phyloP scores from a whole-genome alignment of 2,797 vertebrate species.

The Sebastes trivittatus region DNA sequence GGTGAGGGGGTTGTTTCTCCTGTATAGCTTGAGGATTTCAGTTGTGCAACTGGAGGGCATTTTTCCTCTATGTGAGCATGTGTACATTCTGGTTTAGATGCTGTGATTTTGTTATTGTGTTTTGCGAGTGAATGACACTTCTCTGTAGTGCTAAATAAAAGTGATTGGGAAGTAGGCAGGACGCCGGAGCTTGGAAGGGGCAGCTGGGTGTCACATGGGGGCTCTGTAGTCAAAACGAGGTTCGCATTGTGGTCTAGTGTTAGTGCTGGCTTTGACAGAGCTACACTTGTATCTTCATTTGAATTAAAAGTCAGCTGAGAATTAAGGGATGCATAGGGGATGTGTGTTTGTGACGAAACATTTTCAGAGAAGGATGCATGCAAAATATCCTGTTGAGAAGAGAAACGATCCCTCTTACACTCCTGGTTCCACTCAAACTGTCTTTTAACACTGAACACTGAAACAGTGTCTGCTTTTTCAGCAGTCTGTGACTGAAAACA shows the following conservation, averaged over 20 bases:
- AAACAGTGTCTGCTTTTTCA: background rate
- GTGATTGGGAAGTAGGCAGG: background rate
- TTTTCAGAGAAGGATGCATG: background rate
- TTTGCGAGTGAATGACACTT: background rate
- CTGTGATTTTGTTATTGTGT: background rate
- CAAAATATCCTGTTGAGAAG: slow-evolving; percentile 4
- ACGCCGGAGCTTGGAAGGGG: background rate
- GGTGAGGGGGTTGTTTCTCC: background rate
- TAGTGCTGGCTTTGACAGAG: slow-evolving; percentile 23
- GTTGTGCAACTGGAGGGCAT: background rate
- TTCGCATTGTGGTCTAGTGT: slow-evolving; percentile 71
- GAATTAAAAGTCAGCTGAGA: slow-evolving; percentile 14
- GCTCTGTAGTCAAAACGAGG: slow-evolving; percentile 35
- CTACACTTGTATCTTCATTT: slow-evolving; percentile 1
- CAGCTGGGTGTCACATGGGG: background rate
- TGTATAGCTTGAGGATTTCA: background rate
- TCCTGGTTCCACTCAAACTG: slow-evolving; percentile 1
- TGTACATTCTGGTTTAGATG: background rate
- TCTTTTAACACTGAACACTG: background rate
- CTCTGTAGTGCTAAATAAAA: background rate
- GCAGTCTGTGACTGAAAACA: background rate
- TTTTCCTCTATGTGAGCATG: background rate
- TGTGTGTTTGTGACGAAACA: background rate
- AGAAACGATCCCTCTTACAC: background rate
- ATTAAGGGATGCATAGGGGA: background rate